These are phyloP conservation scores for Smutsia gigantea DNA, from an alignment of 2,797 vertebrate genomes.

Conservation along the genomic window DNA sequence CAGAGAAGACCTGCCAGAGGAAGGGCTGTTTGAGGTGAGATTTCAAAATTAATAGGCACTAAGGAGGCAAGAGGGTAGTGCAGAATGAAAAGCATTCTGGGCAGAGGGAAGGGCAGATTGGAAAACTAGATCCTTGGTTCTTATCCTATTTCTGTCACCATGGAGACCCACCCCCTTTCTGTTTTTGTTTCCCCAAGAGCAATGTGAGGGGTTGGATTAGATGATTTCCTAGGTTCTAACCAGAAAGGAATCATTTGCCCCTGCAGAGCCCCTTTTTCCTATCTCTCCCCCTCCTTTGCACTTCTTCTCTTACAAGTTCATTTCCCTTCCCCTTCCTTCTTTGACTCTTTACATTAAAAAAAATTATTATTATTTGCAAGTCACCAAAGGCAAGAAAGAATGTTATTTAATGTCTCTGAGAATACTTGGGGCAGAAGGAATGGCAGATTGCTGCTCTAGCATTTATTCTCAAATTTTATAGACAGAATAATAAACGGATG, in stretches of 20 bases:
- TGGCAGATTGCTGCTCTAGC: not conserved
- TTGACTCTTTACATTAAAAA: not conserved
- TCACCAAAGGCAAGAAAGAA: not conserved
- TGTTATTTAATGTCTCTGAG: not conserved
- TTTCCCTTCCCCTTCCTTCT: not conserved
- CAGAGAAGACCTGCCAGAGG: not conserved
- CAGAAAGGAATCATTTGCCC: not conserved
- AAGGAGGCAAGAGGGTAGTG: not conserved
- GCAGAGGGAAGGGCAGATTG: not conserved
- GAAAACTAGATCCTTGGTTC: not conserved
- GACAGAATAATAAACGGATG: not conserved
- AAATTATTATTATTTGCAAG: not conserved
- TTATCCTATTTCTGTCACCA: not conserved
- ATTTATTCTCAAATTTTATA: not conserved
- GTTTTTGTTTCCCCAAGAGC: not conserved
- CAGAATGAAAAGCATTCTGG: not conserved
- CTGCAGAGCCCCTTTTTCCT: accelerated
- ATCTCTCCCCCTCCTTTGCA: accelerated
- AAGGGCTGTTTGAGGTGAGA: not conserved
- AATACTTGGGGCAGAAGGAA: not conserved
- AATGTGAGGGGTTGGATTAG: not conserved
- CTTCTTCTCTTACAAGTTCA: not conserved
- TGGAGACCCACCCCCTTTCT: not conserved
- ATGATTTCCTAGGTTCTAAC: not conserved
- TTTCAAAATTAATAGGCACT: not conserved